Evolutionary conservation across 2,888 invertebrate genomes (phyloP).

Genomic region (Mythimna impura): DNA sequence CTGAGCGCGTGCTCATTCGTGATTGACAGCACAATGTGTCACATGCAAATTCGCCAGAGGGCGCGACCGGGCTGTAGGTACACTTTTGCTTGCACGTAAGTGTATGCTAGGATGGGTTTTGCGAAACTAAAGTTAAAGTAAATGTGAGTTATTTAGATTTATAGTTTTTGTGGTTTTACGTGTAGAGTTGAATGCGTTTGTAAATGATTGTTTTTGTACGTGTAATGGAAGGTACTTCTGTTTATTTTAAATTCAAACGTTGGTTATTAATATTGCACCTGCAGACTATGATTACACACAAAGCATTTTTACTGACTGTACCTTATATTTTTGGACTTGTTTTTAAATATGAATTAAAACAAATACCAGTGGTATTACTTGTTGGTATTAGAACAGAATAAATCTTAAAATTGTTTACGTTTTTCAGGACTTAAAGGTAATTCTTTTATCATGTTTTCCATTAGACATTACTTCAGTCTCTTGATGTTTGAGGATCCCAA

Average conservation of each 20-base stretch:
- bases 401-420: not conserved
- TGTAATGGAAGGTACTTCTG: slow-evolving; percentile 13
- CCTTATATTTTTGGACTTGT: too few species aligned
- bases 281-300: not conserved
- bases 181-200: slow-evolving; percentile 45
- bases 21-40: slow-evolving; percentile 86
- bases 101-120: slow-evolving; percentile 57
- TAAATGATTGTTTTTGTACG: slow-evolving; percentile 49
- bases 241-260: slow-evolving; percentile 8
- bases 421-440: not conserved
- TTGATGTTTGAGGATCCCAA: not conserved
- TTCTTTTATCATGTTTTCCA: not conserved
- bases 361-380: too few species aligned
- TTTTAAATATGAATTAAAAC: too few species aligned
- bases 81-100: slow-evolving; percentile 60
- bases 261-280: not conserved
- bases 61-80: slow-evolving; percentile 67
- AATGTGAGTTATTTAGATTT: slow-evolving; percentile 57
- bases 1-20: slow-evolving; percentile 73
- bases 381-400: too few species aligned
- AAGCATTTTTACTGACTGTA: too few species aligned
- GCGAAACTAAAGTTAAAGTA: slow-evolving; percentile 45
- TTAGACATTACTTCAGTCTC: too few species aligned
- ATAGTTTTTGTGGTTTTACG: slow-evolving; percentile 58
- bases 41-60: slow-evolving; percentile 78